Conservation (phyloP, 53 echinoderm and acorn worm genomes). For the Echinometra lucunter region DNA sequence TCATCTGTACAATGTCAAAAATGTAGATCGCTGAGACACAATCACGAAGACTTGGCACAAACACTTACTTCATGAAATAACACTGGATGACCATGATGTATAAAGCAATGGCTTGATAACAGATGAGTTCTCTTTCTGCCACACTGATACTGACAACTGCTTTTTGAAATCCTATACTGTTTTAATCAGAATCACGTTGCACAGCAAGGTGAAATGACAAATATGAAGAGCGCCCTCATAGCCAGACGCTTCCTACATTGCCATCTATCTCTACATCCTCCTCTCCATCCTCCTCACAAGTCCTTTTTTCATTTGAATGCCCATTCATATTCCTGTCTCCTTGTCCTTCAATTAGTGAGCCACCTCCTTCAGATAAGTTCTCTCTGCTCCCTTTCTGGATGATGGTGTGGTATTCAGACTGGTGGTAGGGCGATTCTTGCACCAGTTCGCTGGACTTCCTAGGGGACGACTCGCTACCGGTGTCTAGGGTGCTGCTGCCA, state of each 20-base stretch:
- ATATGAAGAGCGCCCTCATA: slow-evolving; percentile 26
- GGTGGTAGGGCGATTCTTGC: slow-evolving; percentile 75
- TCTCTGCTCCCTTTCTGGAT: slow-evolving; percentile 28
- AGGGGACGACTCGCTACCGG: slow-evolving; percentile 88
- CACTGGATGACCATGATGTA: background rate
- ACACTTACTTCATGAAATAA: background rate
- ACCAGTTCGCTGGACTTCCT: slow-evolving; percentile 72
- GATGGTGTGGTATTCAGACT: slow-evolving; percentile 39
- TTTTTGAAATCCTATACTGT: background rate
- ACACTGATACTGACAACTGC: background rate
- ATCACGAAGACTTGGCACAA: background rate
- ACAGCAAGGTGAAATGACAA: background rate
- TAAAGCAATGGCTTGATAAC: background rate
- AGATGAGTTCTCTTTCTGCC: background rate
- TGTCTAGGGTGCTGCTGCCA: slow-evolving; percentile 95
- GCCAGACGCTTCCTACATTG: slow-evolving; percentile 66
- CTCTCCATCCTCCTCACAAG: background rate
- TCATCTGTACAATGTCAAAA: background rate
- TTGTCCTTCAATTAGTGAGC: background rate
- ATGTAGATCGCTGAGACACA: background rate
- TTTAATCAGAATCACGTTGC: background rate
- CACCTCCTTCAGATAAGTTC: background rate
- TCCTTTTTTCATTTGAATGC: slow-evolving; percentile 38
- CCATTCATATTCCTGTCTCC: slow-evolving; percentile 1
- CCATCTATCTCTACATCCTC: slow-evolving; percentile 57